Evolutionary conservation across 2,888 invertebrate genomes (phyloP).

Genomic region (Philereme vetulata): DNA sequence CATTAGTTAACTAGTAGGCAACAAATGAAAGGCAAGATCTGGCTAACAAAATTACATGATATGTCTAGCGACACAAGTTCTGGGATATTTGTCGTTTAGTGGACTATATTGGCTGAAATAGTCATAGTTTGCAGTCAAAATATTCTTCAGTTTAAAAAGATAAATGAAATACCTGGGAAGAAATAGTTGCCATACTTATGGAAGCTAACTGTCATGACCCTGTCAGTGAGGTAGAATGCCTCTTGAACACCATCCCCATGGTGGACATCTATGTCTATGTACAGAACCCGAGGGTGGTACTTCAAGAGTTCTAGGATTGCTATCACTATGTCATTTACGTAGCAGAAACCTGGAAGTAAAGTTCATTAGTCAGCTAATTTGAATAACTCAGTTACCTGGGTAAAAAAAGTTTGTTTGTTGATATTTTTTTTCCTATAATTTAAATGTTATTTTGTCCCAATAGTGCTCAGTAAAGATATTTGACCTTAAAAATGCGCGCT

Average conservation of each 20-base stretch:
- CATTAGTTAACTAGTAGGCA: no score
- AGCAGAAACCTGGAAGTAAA: constrained; percentile 92
- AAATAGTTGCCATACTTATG: constrained; percentile 99
- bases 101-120: no score
- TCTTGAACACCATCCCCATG: constrained; percentile 99
- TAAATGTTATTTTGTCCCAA: no score
- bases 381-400: no score
- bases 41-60: no score
- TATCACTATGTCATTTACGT: constrained; percentile 99
- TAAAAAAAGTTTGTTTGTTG: no score
- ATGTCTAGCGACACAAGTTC: no score
- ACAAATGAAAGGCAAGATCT: no score
- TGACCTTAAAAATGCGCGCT: no score
- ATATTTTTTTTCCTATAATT: no score
- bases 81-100: no score
- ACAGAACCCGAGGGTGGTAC: constrained; percentile 96
- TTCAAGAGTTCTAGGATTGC: constrained; percentile 97
- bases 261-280: constrained; percentile 99
- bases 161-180: constrained; percentile 88
- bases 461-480: no score
- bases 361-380: neutral
- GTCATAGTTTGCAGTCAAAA: neutral
- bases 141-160: neutral
- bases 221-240: constrained; percentile 97
- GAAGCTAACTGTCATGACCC: constrained; percentile 99